Evolutionary conservation across 2,113 vertebrate species (phyloP).

Genomic region (Rhipidura dahli): DNA sequence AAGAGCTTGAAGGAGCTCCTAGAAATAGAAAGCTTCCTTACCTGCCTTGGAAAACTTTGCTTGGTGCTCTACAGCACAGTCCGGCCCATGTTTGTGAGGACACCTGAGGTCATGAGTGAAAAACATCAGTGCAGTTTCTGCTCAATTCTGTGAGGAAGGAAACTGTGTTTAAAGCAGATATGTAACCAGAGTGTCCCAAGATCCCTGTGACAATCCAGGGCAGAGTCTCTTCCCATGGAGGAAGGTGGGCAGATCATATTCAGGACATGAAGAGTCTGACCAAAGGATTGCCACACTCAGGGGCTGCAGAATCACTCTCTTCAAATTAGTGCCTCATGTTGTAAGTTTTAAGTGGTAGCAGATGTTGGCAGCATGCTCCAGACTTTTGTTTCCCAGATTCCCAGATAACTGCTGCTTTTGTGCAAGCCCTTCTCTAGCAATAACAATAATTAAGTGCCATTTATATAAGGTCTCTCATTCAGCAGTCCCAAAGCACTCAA

Average conservation of each 20-base stretch:
- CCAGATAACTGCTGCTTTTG: slow-evolving; percentile 38
- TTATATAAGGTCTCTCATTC: slow-evolving; percentile 17
- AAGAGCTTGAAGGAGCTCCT: not conserved
- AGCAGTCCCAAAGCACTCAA: not conserved
- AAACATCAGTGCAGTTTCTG: not conserved
- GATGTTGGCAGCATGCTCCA: not conserved
- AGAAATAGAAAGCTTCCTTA: not conserved
- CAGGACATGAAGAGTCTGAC: not conserved
- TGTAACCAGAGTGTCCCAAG: not conserved
- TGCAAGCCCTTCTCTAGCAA: slow-evolving; percentile 1
- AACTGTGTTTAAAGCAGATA: not conserved
- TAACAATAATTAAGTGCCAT: slow-evolving; percentile 34
- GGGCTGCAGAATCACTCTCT: not conserved
- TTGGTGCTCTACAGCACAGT: not conserved
- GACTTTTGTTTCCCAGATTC: slow-evolving; percentile 9
- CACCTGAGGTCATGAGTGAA: not conserved
- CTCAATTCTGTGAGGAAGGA: not conserved
- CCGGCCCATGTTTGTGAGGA: not conserved
- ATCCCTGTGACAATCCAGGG: not conserved
- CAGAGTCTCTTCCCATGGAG: not conserved
- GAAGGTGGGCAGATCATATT: not conserved
- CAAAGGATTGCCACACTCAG: not conserved
- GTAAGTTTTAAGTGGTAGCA: slow-evolving; percentile 28
- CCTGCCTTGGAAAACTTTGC: slow-evolving; percentile 17
- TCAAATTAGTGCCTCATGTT: not conserved